A percentile compares a stretch with the other conserved stretches of the same genome.
phyloP scores from a whole-genome alignment of 2,797 vertebrate genomes.

The Centropyge bicolor region DNA sequence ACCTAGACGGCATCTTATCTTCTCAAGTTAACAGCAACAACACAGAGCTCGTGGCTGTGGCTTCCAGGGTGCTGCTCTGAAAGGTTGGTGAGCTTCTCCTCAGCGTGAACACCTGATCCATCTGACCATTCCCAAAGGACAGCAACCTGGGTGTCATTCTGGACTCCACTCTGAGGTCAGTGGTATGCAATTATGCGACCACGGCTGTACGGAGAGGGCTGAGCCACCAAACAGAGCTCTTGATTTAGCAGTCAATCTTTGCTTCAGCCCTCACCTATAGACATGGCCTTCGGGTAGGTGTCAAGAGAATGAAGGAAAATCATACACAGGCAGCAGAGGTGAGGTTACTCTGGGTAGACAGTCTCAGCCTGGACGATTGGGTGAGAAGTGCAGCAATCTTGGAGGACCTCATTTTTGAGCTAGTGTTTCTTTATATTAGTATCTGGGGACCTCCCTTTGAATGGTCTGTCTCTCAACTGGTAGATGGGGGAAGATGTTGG shows the following conservation, averaged over 20 bases:
- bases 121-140: background rate
- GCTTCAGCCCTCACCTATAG: constrained; percentile 10
- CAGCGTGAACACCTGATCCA: background rate
- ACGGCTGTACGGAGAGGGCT: constrained; percentile 1
- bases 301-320: constrained; percentile 7
- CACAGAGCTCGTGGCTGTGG: background rate
- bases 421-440: background rate
- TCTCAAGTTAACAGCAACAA: background rate
- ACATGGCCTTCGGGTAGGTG: constrained; percentile 7
- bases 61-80: background rate
- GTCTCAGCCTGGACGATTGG: background rate
- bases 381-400: background rate
- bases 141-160: background rate
- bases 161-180: constrained; percentile 10
- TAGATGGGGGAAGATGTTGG: background rate
- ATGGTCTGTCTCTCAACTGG: background rate
- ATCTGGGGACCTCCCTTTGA: background rate
- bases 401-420: background rate
- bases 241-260: constrained; percentile 30
- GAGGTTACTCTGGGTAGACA: background rate
- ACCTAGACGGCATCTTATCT: background rate
- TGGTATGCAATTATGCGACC: constrained; percentile 24
- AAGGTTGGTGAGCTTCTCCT: background rate
- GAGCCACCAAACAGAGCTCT: constrained; percentile 17
- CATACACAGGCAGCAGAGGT: background rate